Conservation (phyloP, 2,797 vertebrate species). For the Myiotriccus ornatus region DNA sequence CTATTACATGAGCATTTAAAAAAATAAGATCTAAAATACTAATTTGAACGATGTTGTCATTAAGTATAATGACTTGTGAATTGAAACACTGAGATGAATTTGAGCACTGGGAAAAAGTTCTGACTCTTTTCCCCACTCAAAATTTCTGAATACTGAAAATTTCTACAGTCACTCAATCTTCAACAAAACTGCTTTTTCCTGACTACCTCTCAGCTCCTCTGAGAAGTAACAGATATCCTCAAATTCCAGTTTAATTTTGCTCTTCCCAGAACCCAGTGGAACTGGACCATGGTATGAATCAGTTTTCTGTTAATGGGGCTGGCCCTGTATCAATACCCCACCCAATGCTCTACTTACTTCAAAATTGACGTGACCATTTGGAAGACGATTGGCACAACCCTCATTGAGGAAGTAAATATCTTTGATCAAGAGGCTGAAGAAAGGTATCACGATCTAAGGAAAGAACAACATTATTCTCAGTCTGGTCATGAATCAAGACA, state of each 20-base stretch:
- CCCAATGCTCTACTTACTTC: constrained; percentile 76
- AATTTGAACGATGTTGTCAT: neutral
- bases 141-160: neutral
- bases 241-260: neutral
- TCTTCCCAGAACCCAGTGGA: neutral
- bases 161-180: neutral
- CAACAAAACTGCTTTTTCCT: neutral
- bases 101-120: neutral
- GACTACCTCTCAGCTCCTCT: neutral
- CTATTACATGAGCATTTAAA: neutral
- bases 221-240: neutral
- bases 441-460: constrained; percentile 92
- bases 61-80: neutral
- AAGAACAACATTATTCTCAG: neutral
- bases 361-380: constrained; percentile 92
- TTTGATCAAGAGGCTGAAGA: constrained; percentile 97
- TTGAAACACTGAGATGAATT: neutral
- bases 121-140: neutral
- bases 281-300: neutral
- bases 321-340: neutral
- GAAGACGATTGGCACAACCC: constrained; percentile 87
- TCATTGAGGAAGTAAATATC: constrained; percentile 97
- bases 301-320: neutral
- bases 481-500: neutral
- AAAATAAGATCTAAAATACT: neutral